Evolutionary conservation across 2,113 vertebrate species (phyloP), one percentile per base, ranked within the genome.

Genomic region (Zosterops hypoxanthus): DNA sequence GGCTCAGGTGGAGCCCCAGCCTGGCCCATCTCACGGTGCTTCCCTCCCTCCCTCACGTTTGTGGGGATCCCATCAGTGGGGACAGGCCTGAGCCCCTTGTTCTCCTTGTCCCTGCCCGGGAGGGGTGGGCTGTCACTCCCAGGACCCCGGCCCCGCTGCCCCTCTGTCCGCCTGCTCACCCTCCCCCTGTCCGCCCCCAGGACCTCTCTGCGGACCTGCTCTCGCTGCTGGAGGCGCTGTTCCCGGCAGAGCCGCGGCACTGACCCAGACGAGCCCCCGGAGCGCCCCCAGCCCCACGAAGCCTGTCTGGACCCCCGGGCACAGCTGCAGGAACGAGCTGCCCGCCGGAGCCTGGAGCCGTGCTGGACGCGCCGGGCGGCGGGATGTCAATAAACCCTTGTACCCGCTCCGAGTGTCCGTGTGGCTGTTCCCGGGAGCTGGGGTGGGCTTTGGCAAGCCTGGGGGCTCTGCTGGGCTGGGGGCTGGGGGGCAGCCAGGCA

Each of bases 151-250:
- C 53, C 60, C 39, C 24, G 31, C 36, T 5, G 44, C 24, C 6
- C 17, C 59, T 17, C 57, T 36, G 47, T 6, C 19, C 22, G 28
- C 2, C 33, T 0, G 0, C 16, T 75, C n/a, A 44, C 33, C 2
- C 0, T n/a, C 41, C 73, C 44, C 9, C 25, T 0, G 5, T 90
- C 16, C 53, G 41, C 36, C 57, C 81, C 5, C 90, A 98, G 98
- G 95, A 96, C 14, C 39, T 94, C 34, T 95, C 96, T 0, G 33
- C 91, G 5, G 94, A 97, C 49, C 71, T 97, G 85, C 85, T 97
- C 50, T 70, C 96, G 0, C 91, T 97, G n/a, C 64, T 97, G 85
- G 97, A 98, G 31, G 89, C 87, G 68, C 89, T 97, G 96, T 60
- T 94, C 64, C 96, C 93, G 0, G 26, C 60, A 0, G 87, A 94